phyloP scores from a whole-genome alignment of 2,888 invertebrate genomes.

The Phaonia tiefii region DNA sequence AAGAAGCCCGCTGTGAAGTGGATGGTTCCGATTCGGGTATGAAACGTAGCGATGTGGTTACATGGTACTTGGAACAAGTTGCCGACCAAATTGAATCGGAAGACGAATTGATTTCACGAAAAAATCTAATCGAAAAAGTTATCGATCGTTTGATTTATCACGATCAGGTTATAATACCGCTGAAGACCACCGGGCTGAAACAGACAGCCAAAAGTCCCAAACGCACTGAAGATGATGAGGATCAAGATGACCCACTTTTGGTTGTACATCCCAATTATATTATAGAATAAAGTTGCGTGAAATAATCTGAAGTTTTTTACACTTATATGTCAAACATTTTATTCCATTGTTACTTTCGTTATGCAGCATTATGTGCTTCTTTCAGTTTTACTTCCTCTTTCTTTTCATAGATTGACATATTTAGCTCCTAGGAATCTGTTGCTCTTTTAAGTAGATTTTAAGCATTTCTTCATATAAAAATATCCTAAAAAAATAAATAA shows the following conservation, averaged over 20 bases:
- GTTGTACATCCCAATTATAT: conserved; percentile 99
- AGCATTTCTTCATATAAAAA: conserved; percentile 13
- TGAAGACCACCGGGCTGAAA: conserved; percentile 76
- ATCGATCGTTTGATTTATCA: conserved; percentile 94
- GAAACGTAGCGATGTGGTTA: conserved; percentile 90
- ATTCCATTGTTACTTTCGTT: conserved; percentile 35
- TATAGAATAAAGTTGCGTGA: conserved; percentile 82
- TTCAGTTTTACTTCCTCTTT: no score
- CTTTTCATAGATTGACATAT: conserved; percentile 30
- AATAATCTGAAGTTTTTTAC: neutral
- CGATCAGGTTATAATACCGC: conserved; percentile 80
- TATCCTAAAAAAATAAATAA: conserved; percentile 28
- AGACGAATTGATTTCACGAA: conserved; percentile 93
- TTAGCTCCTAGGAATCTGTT: conserved; percentile 44
- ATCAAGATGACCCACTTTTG: conserved; percentile 89
- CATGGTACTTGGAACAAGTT: conserved; percentile 96
- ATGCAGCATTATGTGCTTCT: no score
- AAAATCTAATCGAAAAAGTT: conserved; percentile 95
- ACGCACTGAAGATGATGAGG: conserved; percentile 70
- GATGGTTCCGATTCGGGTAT: conserved; percentile 85
- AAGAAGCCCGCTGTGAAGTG: conserved; percentile 87
- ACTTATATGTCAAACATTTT: conserved; percentile 19
- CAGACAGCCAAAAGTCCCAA: conserved; percentile 65
- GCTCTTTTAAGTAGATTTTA: conserved; percentile 25
- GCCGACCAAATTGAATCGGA: conserved; percentile 94